These are phyloP conservation scores for Rousettus madagascariensis DNA, from an alignment of 2,797 vertebrate species.

Conservation along the genomic window DNA sequence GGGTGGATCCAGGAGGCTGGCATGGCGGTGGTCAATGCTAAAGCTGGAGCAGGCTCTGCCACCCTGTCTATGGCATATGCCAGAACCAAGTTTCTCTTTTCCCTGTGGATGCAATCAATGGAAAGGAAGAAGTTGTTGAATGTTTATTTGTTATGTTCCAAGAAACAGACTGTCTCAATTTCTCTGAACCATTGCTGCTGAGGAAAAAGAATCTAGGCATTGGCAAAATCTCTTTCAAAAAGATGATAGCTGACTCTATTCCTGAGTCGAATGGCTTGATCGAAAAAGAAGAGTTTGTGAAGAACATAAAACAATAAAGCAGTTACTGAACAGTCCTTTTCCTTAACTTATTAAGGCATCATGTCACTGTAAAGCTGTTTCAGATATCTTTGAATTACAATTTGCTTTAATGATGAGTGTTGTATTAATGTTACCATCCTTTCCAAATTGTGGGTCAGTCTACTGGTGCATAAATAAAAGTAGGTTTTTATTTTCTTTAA, in stretches of 20 bases:
- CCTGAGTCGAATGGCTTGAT: constrained; percentile 94
- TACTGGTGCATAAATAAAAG: constrained; percentile 80
- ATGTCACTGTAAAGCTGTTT: constrained; percentile 77
- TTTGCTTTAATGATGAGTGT: constrained; percentile 60
- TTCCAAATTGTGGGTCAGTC: constrained; percentile 48
- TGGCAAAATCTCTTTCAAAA: constrained; percentile 94
- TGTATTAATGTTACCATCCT: constrained; percentile 51
- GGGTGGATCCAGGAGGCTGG: constrained; percentile 97
- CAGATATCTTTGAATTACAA: neutral
- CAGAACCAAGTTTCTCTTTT: constrained; percentile 96
- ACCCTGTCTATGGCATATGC: constrained; percentile 99
- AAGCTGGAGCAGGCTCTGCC: constrained; percentile 96
- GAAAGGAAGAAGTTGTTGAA: constrained; percentile 96
- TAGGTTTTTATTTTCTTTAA: constrained; percentile 72
- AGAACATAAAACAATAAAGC: constrained; percentile 91
- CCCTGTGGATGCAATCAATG: constrained; percentile 95
- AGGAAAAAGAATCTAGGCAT: constrained; percentile 99
- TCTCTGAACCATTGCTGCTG: constrained; percentile 96
- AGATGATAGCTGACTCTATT: constrained; percentile 92
- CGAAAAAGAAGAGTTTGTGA: constrained; percentile 97
- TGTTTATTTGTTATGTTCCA: constrained; percentile 95
- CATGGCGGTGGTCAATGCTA: constrained; percentile 98
- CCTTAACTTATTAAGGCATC: constrained; percentile 86
- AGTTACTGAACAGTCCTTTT: neutral
- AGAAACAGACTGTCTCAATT: constrained; percentile 95